Percentiles rank a stretch among this genome's conserved stretches.
These are phyloP conservation scores for Chloebia gouldiae DNA, from an alignment of 2,113 vertebrate genomes.

Conservation along the genomic window DNA sequence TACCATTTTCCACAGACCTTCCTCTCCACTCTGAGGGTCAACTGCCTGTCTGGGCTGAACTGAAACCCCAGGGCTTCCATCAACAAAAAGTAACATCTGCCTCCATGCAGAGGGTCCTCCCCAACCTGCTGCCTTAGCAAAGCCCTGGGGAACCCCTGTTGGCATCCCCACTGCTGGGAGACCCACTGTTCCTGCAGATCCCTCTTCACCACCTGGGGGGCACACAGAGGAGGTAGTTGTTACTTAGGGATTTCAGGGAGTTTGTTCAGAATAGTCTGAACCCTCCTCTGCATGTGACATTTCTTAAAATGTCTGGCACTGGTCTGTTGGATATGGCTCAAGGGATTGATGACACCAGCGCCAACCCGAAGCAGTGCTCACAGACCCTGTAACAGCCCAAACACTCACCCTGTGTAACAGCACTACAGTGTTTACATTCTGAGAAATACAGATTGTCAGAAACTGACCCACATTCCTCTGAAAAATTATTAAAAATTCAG, in stretches of 20 bases:
- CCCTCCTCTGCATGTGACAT: background rate
- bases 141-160: background rate
- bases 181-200: background rate
- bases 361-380: fast-evolving
- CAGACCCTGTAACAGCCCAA: background rate
- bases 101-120: too few species aligned
- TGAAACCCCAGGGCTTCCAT: background rate
- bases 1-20: background rate
- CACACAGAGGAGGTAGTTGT: fast-evolving
- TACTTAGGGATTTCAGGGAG: background rate
- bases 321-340: fast-evolving
- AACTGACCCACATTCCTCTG: background rate
- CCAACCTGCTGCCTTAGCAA: background rate
- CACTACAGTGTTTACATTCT: background rate
- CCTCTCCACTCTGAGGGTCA: background rate
- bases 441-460: background rate
- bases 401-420: background rate
- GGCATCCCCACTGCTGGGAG: fast-evolving
- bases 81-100: background rate
- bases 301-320: background rate
- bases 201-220: fast-evolving
- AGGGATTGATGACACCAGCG: background rate
- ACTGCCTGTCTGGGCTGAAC: background rate
- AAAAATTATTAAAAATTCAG: background rate
- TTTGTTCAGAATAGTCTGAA: background rate